A percentile compares a stretch with the other conserved stretches of the same genome.
Conservation (phyloP, 2,113 vertebrate genomes). For the Lanius collurio region DNA sequence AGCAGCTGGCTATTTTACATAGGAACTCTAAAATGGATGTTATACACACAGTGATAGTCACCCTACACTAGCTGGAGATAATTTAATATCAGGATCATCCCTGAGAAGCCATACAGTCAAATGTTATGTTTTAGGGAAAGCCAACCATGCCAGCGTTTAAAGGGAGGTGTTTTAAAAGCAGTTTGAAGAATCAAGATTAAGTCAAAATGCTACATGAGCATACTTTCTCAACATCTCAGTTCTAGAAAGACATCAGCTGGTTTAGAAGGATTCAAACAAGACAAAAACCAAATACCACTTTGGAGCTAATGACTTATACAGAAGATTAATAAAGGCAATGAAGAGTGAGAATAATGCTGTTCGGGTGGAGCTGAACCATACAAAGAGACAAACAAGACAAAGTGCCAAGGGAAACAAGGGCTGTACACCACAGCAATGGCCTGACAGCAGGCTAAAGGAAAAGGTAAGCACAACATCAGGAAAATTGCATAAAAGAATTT, state of each 20-base stretch:
- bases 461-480: background rate
- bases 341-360: background rate
- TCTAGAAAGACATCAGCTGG: background rate
- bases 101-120: background rate
- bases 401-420: background rate
- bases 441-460: background rate
- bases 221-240: background rate
- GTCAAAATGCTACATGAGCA: too few relatives aligned
- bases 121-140: background rate
- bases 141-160: background rate
- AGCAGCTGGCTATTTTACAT: background rate
- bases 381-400: background rate
- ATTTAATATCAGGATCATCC: background rate
- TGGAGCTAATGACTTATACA: background rate
- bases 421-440: background rate
- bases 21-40: background rate
- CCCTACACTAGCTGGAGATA: too few relatives aligned
- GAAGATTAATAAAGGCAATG: background rate
- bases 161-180: background rate
- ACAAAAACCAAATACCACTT: background rate
- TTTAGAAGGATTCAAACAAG: background rate
- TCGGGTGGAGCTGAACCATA: background rate
- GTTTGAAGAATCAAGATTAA: background rate
- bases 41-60: background rate
- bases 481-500: background rate